phyloP scores from a whole-genome alignment of 2,888 invertebrate genomes.

The Agrilus cyanescens region DNA sequence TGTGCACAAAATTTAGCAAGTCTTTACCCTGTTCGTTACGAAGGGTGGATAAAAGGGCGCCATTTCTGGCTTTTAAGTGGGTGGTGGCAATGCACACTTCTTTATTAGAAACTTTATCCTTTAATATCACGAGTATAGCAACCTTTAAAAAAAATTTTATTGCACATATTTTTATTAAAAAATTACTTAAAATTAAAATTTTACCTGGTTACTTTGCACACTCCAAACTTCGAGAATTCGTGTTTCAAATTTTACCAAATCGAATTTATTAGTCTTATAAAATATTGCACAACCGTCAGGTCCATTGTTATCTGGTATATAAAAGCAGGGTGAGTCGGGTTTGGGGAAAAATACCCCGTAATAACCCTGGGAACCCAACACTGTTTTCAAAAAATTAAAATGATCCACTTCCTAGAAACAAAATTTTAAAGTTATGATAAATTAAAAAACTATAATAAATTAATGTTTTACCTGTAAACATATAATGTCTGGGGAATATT shows the following conservation, averaged over 20 bases:
- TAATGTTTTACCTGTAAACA: constrained; percentile 49
- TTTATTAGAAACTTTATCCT: constrained; percentile 41
- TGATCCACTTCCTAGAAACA: constrained; percentile 58
- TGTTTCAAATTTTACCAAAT: constrained; percentile 44
- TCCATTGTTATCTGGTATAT: constrained; percentile 58
- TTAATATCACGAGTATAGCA: constrained; percentile 45
- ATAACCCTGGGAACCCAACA: constrained; percentile 52
- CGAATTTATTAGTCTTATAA: constrained; percentile 50
- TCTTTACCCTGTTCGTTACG: constrained; percentile 63
- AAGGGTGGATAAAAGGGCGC: constrained; percentile 51
- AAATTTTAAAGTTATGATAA: constrained; percentile 9
- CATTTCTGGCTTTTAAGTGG: constrained; percentile 61
- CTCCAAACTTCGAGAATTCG: constrained; percentile 58
- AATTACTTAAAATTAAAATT: neutral
- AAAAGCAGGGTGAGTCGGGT: constrained; percentile 66
- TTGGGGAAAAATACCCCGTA: constrained; percentile 60
- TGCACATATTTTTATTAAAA: no score
- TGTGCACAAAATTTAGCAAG: constrained; percentile 43
- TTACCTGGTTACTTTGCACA: constrained; percentile 59
- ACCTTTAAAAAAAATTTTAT: constrained; percentile 34
- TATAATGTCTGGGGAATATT: constrained; percentile 55
- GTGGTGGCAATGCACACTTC: constrained; percentile 58
- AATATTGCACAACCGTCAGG: constrained; percentile 73
- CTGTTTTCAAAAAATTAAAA: constrained; percentile 52
- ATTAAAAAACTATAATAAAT: constrained; percentile 7